These are phyloP conservation scores for Acromyrmex charruanus DNA, from an alignment of 1,140 invertebrate species.

Conservation along the genomic window DNA sequence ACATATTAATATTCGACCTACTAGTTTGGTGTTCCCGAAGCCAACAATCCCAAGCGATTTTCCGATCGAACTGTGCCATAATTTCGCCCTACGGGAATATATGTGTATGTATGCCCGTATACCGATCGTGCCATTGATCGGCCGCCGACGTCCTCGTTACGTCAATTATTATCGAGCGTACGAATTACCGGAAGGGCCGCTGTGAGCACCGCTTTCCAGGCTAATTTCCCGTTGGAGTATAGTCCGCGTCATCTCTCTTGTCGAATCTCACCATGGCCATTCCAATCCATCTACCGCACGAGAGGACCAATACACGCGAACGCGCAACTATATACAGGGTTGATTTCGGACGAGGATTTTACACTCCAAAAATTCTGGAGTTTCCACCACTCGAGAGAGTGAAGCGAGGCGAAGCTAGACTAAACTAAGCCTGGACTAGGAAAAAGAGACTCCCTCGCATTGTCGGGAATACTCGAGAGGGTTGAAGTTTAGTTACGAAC, in stretches of 20 bases:
- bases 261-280: slow-evolving; percentile 37
- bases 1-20: slow-evolving; percentile 16
- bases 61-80: slow-evolving; percentile 33
- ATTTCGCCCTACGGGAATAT: slow-evolving; percentile 56
- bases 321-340: background rate
- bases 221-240: slow-evolving; percentile 76
- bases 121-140: slow-evolving; percentile 74
- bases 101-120: slow-evolving; percentile 47
- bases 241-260: slow-evolving; percentile 11
- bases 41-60: slow-evolving; percentile 44
- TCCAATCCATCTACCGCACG: slow-evolving; percentile 7
- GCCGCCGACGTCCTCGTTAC: slow-evolving; percentile 75
- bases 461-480: slow-evolving; percentile 52
- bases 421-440: background rate
- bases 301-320: background rate
- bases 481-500: slow-evolving; percentile 55
- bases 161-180: slow-evolving; percentile 79
- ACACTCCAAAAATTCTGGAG: slow-evolving; percentile 37
- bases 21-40: slow-evolving; percentile 1
- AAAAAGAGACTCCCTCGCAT: slow-evolving; percentile 9
- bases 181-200: slow-evolving; percentile 75
- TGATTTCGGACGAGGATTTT: slow-evolving; percentile 39
- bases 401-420: background rate
- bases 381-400: background rate
- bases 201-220: slow-evolving; percentile 71